phyloP scores from a whole-genome alignment of 2,888 invertebrate species.

The Carcina quercana region DNA sequence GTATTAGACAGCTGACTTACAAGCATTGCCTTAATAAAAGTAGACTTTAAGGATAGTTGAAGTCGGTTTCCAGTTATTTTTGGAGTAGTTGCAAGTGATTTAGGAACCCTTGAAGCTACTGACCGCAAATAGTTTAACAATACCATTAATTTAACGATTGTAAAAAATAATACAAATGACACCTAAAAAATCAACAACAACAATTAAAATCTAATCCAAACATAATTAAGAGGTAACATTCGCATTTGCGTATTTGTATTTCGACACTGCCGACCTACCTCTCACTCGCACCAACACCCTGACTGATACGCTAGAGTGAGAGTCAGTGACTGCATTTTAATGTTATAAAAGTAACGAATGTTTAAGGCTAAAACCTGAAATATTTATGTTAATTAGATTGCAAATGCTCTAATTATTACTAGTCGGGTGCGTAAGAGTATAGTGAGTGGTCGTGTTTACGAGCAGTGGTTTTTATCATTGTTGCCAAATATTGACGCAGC shows the following conservation, averaged over 20 bases:
- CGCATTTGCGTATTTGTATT: slow-evolving; percentile 42
- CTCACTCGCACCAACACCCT: slow-evolving; percentile 34
- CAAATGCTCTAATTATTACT: slow-evolving; percentile 60
- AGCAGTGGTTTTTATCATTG: slow-evolving; percentile 20
- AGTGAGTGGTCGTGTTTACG: slow-evolving; percentile 54
- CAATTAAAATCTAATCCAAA: slow-evolving; percentile 27
- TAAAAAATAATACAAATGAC: too few relatives aligned
- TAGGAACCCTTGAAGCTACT: too few relatives aligned
- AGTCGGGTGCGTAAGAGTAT: slow-evolving; percentile 48
- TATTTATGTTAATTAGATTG: slow-evolving; percentile 68
- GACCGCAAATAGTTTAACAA: too few relatives aligned
- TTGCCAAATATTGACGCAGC: background rate
- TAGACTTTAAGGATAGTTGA: too few relatives aligned
- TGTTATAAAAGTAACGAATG: slow-evolving; percentile 52
- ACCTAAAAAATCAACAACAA: too few relatives aligned
- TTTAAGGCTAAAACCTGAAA: slow-evolving; percentile 68
- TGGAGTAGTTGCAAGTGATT: too few relatives aligned
- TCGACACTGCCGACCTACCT: slow-evolving; percentile 37
- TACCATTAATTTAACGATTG: too few relatives aligned
- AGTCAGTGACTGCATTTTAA: slow-evolving; percentile 40
- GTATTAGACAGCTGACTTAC: too few relatives aligned
- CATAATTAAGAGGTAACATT: slow-evolving; percentile 35
- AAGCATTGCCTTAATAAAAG: too few relatives aligned
- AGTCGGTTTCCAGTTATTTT: too few relatives aligned
- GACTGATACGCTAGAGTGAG: slow-evolving; percentile 37